Conservation (phyloP, 2,888 invertebrate genomes). For the Papilio demoleus region DNA sequence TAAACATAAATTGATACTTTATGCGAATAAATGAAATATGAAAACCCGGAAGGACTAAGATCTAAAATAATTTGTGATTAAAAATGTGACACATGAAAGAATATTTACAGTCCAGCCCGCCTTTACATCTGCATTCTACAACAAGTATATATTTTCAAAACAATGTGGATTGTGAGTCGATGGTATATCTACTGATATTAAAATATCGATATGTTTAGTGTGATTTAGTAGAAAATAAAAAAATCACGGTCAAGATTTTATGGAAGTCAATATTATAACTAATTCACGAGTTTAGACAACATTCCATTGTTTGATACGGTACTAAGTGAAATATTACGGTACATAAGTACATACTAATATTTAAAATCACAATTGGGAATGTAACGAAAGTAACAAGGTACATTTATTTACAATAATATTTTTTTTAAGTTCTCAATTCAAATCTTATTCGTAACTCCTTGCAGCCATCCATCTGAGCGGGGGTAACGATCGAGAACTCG, state of each 20-base stretch:
- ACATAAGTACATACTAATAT: too few relatives aligned
- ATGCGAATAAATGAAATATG: conserved; percentile 4
- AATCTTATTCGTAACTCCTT: conserved; percentile 28
- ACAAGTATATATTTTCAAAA: neutral
- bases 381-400: too few relatives aligned
- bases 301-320: too few relatives aligned
- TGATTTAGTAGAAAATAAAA: neutral
- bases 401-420: neutral
- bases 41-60: neutral
- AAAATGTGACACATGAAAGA: neutral
- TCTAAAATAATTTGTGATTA: neutral
- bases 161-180: conserved; percentile 1
- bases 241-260: too few relatives aligned
- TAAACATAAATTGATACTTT: neutral
- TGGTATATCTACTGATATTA: neutral
- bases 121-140: neutral
- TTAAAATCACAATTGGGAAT: neutral
- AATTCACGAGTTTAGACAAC: too few relatives aligned
- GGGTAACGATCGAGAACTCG: conserved; percentile 54
- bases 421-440: neutral
- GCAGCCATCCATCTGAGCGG: conserved; percentile 43
- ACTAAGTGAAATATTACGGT: too few relatives aligned
- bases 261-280: too few relatives aligned
- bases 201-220: neutral
- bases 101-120: neutral